Evolutionary conservation across 2,888 invertebrate genomes (phyloP).

Genomic region (Luperina nickerlii): DNA sequence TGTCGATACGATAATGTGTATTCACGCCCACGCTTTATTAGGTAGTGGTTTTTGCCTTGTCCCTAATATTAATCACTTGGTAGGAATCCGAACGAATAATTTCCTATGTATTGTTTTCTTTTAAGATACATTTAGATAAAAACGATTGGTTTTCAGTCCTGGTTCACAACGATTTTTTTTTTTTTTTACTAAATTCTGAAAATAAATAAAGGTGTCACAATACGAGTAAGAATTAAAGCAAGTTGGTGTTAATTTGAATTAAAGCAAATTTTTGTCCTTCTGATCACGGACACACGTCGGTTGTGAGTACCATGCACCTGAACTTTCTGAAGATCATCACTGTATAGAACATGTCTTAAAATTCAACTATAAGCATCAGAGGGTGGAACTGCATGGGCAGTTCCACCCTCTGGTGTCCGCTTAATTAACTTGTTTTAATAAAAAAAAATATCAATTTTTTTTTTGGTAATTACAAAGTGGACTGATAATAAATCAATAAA

Average conservation of each 20-base stretch:
- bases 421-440: too few species aligned
- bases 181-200: not conserved
- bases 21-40: slow-evolving; percentile 24
- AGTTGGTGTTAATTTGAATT: not conserved
- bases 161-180: not conserved
- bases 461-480: too few species aligned
- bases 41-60: not conserved
- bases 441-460: too few species aligned
- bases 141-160: not conserved
- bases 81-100: not conserved
- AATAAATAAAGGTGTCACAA: not conserved
- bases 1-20: slow-evolving; percentile 34
- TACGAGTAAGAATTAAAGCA: not conserved
- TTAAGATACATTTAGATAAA: not conserved
- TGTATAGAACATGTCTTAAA: too few species aligned
- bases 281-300: not conserved
- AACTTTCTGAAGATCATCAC: not conserved
- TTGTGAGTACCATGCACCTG: not conserved
- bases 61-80: not conserved
- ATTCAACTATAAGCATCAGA: too few species aligned
- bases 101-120: not conserved
- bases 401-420: too few species aligned
- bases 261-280: too few species aligned
- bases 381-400: too few species aligned
- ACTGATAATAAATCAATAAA: too few species aligned